These are phyloP conservation scores for Forbesichthys agassizii DNA, from an alignment of 2,113 vertebrate species.

Conservation along the genomic window DNA sequence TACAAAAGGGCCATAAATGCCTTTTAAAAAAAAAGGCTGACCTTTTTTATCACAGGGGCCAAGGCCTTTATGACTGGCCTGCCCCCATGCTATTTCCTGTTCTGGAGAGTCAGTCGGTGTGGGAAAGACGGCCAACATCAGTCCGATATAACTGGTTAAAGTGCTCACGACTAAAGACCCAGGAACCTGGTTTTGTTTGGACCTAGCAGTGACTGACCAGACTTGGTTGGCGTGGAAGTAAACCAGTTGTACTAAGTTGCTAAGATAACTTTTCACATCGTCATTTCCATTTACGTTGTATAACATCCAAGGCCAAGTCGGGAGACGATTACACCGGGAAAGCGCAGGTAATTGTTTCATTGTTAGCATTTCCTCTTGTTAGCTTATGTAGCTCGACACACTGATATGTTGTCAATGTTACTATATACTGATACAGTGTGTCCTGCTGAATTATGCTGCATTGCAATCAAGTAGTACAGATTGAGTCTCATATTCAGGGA, in stretches of 20 bases:
- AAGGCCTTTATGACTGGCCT: conserved; percentile 16
- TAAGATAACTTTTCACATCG: neutral
- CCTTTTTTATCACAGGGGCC: conserved; percentile 30
- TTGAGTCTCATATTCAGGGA: neutral
- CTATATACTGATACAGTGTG: neutral
- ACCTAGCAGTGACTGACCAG: neutral
- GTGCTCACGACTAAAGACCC: neutral
- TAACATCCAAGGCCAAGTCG: neutral
- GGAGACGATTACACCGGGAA: conserved; percentile 7
- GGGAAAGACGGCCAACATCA: conserved; percentile 16
- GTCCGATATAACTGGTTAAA: neutral
- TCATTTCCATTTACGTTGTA: neutral
- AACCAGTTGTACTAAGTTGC: neutral
- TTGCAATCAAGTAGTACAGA: conserved; percentile 1
- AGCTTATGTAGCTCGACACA: neutral
- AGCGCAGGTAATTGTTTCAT: conserved; percentile 17
- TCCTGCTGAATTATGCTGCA: neutral
- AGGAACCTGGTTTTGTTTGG: conserved; percentile 10
- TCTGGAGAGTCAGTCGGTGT: neutral
- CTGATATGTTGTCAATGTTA: neutral
- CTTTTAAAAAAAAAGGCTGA: conserved; percentile 26
- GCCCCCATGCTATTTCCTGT: conserved; percentile 11
- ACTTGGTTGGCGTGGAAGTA: conserved; percentile 1
- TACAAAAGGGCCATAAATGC: conserved; percentile 43
- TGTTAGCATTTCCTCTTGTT: neutral